Base-by-base conservation (phyloP, 1,140 invertebrate species). In the Drosophila asahinai region DNA sequence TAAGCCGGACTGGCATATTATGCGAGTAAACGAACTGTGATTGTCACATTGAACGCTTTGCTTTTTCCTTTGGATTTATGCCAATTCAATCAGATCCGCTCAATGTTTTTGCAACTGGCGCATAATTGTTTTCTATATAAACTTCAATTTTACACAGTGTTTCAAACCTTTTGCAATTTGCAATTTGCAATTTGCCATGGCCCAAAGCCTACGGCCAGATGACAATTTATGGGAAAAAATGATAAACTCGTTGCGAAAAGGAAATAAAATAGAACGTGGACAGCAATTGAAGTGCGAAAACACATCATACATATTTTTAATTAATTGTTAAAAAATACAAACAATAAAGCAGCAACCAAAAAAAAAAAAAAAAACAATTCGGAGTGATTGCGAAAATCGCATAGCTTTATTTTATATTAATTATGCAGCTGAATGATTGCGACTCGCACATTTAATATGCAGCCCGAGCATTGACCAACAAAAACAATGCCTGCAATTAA, bases 391-490 rank as follows among this genome's bases (percentile, higher is more conserved):
- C 60, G 65, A 54, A 79, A 89, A 81, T 84, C 84, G 68, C 68
- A 68, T 77, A 75, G 84, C 72, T 89, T 89, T 87, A 89, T 89
- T 87, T 81, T 83, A 84, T 89, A 84, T 89, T 90, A 89, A 89
- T 89, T 89, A 89, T 84, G 75, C 84, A 90, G 74, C 63, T 90
- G 68, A 89, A 90, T 81, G 81, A 84, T 79, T 90, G 84, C 86
- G 84, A 59, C 67, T 71, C 70, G 54, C 51, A 60, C 81, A 77
- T 84, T 83, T 71, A 89, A 86, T 73, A 71, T 81, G 55, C 70
- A 71, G 54, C 48, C 43, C 47, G 6, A 60, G 36, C 30, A 33
- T 17, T 17, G 61, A 15, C 47, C 60, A 63, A 80, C 60, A 59
- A 78, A 62, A 75, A 83, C 59, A 83, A 83, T 73, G 59, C 40